Evolutionary conservation across 2,113 vertebrate genomes (phyloP).

Genomic region (Neoarius graeffei): DNA sequence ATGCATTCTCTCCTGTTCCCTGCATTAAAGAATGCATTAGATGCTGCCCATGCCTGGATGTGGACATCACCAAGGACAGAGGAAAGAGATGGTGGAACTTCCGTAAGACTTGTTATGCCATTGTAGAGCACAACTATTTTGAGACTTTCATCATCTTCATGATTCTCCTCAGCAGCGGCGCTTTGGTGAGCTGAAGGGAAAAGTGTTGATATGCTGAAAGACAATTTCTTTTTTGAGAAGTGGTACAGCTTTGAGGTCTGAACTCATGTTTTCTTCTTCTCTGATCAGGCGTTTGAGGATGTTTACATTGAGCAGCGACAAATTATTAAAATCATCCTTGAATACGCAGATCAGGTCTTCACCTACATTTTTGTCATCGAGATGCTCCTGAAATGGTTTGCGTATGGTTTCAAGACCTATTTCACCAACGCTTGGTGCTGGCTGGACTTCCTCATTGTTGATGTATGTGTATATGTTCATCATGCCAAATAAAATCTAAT

Average conservation of each 20-base stretch:
- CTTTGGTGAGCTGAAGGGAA: constrained; percentile 75
- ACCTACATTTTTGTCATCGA: constrained; percentile 91
- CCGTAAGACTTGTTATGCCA: constrained; percentile 83
- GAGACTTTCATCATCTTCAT: constrained; percentile 97
- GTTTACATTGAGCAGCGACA: constrained; percentile 86
- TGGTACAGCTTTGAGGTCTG: neutral
- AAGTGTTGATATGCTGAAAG: neutral
- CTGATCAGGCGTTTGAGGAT: constrained; percentile 89
- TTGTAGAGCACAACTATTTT: constrained; percentile 94
- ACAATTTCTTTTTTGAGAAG: neutral
- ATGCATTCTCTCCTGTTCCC: neutral
- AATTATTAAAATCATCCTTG: constrained; percentile 84
- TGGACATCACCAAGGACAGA: constrained; percentile 77
- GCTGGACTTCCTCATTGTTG: constrained; percentile 95
- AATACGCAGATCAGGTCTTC: constrained; percentile 91
- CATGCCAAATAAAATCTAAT: neutral
- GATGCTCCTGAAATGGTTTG: constrained; percentile 96
- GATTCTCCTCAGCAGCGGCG: constrained; percentile 94
- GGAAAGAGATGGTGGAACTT: constrained; percentile 85
- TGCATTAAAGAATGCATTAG: constrained; percentile 77
- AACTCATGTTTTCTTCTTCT: neutral
- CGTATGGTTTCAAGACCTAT: constrained; percentile 91
- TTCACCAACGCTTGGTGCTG: constrained; percentile 98
- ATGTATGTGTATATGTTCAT: constrained; percentile 74
- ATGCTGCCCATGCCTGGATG: constrained; percentile 79